Base-by-base conservation (phyloP, 2,888 invertebrate genomes). In the Cephonodes hylas region DNA sequence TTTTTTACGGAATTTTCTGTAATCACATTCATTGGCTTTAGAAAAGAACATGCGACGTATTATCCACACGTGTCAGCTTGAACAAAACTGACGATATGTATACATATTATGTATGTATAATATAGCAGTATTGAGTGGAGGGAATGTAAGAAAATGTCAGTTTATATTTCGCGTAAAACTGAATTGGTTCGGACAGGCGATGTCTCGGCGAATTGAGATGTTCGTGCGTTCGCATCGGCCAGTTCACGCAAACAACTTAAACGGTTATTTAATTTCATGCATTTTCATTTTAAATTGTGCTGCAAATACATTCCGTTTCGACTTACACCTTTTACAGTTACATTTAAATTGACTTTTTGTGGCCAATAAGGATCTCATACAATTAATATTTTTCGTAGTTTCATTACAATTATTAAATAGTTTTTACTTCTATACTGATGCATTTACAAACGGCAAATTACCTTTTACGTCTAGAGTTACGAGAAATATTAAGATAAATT, bases 131-230 rank as follows among this genome's bases (percentile, higher is more conserved):
- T 42, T 22, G 23, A 78, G 71, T 71, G 66, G 74, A 75, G 77
- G 80, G 77, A 77, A 77, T 67, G 73, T 76, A 69, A 60, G 75
- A 75, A 79, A 75, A 73, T 71, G 60, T 69, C 67, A 63, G 70
- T 68, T 68, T 67, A 74, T 77, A 71, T 73, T 73, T 73, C 73
- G 67, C 64, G 67, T 65, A 74, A 71, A 72, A 72, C 74, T 79
- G 77, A 79, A 85, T 83, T 77, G 79, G 76, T 73, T 67, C 67
- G 65, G 80, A 81, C 79, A 72, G 72, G 71, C 74, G 76, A 81
- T 78, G 77, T 80, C 83, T 78, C 77, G 48, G 67, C 63, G 75
- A 77, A 87, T 86, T 85, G 82, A 88, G 84, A 78, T 79, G 81
- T 84, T 66, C 65, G 34, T 62, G 67, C 38, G 62, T 22, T 42